Conservation (phyloP, 2,113 vertebrate species). For the Sinocyclocheilus anshuiensis region DNA sequence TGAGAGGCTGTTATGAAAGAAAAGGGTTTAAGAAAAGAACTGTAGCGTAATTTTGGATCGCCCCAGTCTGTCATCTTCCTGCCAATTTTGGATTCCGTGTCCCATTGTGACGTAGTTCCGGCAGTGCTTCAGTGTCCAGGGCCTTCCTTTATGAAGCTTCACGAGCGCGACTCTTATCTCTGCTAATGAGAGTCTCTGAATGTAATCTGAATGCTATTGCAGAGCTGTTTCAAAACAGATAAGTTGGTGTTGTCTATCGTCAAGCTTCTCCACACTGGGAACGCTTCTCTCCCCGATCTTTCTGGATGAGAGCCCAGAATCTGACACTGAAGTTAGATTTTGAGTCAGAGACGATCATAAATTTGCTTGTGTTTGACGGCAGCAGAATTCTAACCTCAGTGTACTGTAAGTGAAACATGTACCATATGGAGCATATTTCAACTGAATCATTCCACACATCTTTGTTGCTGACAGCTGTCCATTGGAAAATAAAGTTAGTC, state of each 20-base stretch:
- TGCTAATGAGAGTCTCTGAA: slow-evolving; percentile 32
- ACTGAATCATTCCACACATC: neutral
- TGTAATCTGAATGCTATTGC: slow-evolving; percentile 9
- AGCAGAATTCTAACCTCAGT: neutral
- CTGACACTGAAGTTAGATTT: slow-evolving; percentile 32
- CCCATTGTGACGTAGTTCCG: neutral
- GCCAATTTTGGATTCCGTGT: neutral
- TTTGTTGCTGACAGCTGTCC: neutral
- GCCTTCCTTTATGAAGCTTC: neutral
- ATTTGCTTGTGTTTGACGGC: slow-evolving; percentile 7
- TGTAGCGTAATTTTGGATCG: neutral
- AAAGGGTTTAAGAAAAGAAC: neutral
- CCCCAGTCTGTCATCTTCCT: neutral
- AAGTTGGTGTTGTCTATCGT: slow-evolving; percentile 30
- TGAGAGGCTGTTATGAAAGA: neutral
- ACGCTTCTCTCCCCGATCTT: neutral
- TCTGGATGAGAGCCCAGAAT: slow-evolving; percentile 43
- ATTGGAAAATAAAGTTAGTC: neutral
- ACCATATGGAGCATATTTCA: neutral
- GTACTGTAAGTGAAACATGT: slow-evolving; percentile 1
- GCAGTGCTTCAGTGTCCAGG: no score
- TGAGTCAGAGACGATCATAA: neutral
- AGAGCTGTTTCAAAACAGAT: slow-evolving; percentile 31
- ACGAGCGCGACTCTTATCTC: neutral
- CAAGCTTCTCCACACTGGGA: slow-evolving; percentile 13